Base-by-base conservation (phyloP, 2,113 vertebrate genomes). In the Crotalus horridus region DNA sequence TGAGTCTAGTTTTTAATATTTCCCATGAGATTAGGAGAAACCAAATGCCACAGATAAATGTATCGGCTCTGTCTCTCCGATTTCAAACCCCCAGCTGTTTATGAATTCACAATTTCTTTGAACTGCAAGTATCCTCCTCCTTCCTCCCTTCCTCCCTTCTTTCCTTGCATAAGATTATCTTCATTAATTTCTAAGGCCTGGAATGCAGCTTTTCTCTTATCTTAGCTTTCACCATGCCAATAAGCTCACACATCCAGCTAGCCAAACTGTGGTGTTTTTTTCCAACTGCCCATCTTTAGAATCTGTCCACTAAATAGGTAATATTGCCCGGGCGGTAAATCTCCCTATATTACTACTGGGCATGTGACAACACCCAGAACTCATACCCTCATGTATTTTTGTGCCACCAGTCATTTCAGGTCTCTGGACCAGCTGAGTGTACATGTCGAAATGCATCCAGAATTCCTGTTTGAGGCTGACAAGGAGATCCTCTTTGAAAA, bases 1-100 rank as follows among this genome's bases (percentile, higher is more conserved):
- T 54, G 85, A 0, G 91, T 95, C 95, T 92, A 95, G 8, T 54
- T 92, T 39, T 54, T 46, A 11, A 46, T n/a, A n/a, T 39, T 91
- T 92, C 94, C 95, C 89, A 92, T 88, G 0, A 95, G 69, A 59
- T 91, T 91, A 89, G 51, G 46, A 88, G 21, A 93, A 95, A 93
- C 91, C 12, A 89, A n/a, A 51, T 2, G 6, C 85, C 95, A 95
- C 95, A 13, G 87, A 87, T 87, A 89, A 95, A 91, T 93, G 96
- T 94, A 88, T 96, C 92, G 92, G 61, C 95, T 74, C 91, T 48
- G 56, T 89, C 92, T 88, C 92, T 94, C 58, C 92, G 92, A 43
- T 81, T 81, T 39, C 74, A 43, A 81, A 81, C 17, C 11, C 15
- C 4, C 23, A 43, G 33, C 74, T 39, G 6, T 9, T 81, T 81